Evolutionary conservation across 2,888 invertebrate genomes (phyloP).

Genomic region (Xestia sexstrigata): DNA sequence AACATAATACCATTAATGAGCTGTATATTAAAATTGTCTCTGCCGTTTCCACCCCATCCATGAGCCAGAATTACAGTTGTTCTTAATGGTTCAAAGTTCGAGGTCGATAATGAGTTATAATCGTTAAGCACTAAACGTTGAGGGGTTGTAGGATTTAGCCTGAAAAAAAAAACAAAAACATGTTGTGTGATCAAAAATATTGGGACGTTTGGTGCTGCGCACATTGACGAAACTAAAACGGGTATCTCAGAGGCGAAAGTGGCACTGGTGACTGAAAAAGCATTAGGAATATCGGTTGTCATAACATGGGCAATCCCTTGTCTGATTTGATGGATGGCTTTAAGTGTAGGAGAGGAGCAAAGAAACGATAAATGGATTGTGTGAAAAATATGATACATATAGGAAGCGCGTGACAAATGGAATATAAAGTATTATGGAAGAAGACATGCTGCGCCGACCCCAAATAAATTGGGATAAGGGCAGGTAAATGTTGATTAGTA

Average conservation of each 20-base stretch:
- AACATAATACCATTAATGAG: slow-evolving; percentile 2
- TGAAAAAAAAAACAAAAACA: neutral
- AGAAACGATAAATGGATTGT: neutral
- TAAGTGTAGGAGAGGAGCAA: neutral
- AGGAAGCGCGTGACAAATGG: no score
- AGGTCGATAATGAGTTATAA: neutral
- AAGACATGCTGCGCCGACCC: no score
- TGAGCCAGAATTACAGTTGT: slow-evolving; percentile 9
- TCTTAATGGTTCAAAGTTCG: neutral
- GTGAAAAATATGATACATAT: neutral
- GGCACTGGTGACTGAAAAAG: neutral
- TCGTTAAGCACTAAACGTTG: neutral
- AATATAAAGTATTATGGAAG: no score
- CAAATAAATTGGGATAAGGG: no score
- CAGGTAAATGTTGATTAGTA: no score
- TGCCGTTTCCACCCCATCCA: slow-evolving; percentile 15
- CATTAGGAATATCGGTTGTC: neutral
- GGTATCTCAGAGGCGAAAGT: neutral
- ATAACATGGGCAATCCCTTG: neutral
- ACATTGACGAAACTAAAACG: neutral
- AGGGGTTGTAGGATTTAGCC: neutral
- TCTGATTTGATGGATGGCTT: neutral
- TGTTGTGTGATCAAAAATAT: neutral
- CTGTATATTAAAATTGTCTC: neutral
- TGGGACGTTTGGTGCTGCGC: neutral